Percentiles rank a stretch among this genome's conserved stretches.
phyloP scores from a whole-genome alignment of 2,797 vertebrate genomes.

The Rhinogobio ventralis region DNA sequence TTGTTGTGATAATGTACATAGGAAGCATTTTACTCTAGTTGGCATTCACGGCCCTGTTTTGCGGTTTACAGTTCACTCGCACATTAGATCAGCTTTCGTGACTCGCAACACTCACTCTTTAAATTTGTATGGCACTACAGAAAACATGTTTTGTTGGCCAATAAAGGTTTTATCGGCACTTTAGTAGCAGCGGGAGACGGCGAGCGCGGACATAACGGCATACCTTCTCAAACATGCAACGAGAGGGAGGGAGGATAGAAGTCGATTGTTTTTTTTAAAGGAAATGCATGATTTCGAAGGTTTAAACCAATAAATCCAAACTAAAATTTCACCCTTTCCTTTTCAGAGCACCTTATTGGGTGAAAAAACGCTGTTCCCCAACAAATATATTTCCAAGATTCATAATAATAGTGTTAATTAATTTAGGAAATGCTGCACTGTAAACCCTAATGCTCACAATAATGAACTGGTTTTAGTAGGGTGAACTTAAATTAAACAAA shows the following conservation, averaged over 20 bases:
- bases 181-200: slow-evolving; percentile 80
- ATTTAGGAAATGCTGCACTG: not conserved
- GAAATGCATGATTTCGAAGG: slow-evolving; percentile 65
- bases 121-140: slow-evolving; percentile 79
- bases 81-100: slow-evolving; percentile 78
- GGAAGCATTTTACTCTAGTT: slow-evolving; percentile 69
- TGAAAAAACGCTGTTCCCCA: no score
- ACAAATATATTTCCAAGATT: not conserved
- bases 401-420: not conserved
- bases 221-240: slow-evolving; percentile 83
- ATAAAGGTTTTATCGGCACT: slow-evolving; percentile 85
- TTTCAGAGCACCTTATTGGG: not conserved
- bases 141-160: slow-evolving; percentile 81
- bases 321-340: not conserved
- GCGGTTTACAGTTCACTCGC: slow-evolving; percentile 71
- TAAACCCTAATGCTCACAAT: no score
- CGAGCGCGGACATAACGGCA: slow-evolving; percentile 76
- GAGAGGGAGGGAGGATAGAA: slow-evolving; percentile 67
- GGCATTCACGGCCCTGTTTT: slow-evolving; percentile 64
- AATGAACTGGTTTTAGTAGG: no score
- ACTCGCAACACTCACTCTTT: slow-evolving; percentile 82
- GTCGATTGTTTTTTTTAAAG: slow-evolving; percentile 57
- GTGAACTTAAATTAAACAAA: no score
- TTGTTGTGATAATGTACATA: slow-evolving; percentile 70
- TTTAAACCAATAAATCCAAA: slow-evolving; percentile 63